Evolutionary conservation across 2,113 vertebrate genomes (phyloP).

Genomic region (Cyprinodon brontotheroides): DNA sequence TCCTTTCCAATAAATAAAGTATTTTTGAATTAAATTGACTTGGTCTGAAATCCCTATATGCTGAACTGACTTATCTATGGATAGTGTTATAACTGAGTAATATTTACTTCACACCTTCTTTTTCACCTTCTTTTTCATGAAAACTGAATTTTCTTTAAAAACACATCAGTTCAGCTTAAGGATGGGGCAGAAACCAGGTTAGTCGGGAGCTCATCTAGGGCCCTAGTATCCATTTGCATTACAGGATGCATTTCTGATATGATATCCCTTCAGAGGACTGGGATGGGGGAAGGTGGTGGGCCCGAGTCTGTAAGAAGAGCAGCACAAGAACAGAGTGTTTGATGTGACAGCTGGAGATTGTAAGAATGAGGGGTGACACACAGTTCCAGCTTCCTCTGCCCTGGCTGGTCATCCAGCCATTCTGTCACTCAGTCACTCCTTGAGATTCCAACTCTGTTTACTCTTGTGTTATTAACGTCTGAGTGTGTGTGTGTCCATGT

Average conservation of each 20-base stretch:
- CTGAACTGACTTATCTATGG: background rate
- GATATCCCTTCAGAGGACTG: constrained; percentile 12
- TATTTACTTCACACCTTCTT: background rate
- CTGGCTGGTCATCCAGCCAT: constrained; percentile 58
- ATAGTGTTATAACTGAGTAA: background rate
- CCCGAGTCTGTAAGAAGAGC: constrained; percentile 45
- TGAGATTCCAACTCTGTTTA: constrained; percentile 65
- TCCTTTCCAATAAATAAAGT: too few relatives aligned
- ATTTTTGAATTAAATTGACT: too few relatives aligned
- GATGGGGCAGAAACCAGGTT: background rate
- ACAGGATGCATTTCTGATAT: constrained; percentile 38
- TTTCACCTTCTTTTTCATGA: background rate
- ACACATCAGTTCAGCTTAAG: constrained; percentile 7
- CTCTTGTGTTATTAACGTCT: constrained; percentile 66
- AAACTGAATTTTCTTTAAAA: background rate
- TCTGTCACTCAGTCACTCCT: constrained; percentile 71
- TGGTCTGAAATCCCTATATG: background rate
- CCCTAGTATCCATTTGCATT: constrained; percentile 10
- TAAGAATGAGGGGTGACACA: constrained; percentile 79
- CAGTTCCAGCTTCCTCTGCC: constrained; percentile 62
- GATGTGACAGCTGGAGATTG: constrained; percentile 83
- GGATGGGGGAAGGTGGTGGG: constrained; percentile 21
- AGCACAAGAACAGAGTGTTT: constrained; percentile 63
- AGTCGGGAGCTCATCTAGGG: background rate
- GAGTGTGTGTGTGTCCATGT: constrained; percentile 41